These are phyloP conservation scores for Oligia strigilis DNA, from an alignment of 2,888 invertebrate species.

Conservation along the genomic window DNA sequence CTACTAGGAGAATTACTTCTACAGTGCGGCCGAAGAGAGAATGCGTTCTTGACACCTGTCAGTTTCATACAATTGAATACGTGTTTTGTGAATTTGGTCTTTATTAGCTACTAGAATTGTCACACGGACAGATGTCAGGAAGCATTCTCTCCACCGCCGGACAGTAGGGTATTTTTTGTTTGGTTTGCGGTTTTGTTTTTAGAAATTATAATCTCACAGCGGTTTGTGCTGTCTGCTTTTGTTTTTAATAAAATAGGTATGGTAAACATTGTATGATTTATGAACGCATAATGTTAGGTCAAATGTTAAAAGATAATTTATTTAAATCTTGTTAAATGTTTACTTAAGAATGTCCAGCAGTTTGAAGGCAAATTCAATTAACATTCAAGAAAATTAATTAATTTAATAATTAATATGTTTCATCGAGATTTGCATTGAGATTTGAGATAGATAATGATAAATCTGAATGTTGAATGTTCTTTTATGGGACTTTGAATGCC, in stretches of 20 bases:
- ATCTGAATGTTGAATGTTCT: slow-evolving; percentile 50
- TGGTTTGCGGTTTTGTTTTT: slow-evolving; percentile 10
- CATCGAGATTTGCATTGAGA: slow-evolving; percentile 51
- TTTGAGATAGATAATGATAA: slow-evolving; percentile 52
- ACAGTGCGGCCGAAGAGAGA: not conserved
- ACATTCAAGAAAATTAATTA: slow-evolving; percentile 52
- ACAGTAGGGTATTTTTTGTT: slow-evolving; percentile 23
- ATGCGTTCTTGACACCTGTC: not conserved
- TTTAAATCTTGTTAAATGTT: slow-evolving; percentile 16
- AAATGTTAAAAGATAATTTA: not conserved
- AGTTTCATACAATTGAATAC: not conserved
- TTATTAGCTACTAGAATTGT: not conserved
- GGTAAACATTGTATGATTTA: not conserved
- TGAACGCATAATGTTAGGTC: not conserved
- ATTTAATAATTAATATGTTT: slow-evolving; percentile 52
- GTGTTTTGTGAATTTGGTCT: not conserved
- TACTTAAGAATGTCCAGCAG: slow-evolving; percentile 17
- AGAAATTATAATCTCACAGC: not conserved
- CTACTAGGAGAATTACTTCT: slow-evolving; percentile 32
- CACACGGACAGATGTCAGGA: not conserved
- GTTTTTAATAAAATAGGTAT: not conserved
- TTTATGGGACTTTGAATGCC: slow-evolving; percentile 48
- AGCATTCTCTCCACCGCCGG: not conserved
- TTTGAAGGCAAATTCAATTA: slow-evolving; percentile 41
- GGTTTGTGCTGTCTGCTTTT: not conserved